phyloP scores from a whole-genome alignment of 2,113 vertebrate species.

The Cacatua alba region DNA sequence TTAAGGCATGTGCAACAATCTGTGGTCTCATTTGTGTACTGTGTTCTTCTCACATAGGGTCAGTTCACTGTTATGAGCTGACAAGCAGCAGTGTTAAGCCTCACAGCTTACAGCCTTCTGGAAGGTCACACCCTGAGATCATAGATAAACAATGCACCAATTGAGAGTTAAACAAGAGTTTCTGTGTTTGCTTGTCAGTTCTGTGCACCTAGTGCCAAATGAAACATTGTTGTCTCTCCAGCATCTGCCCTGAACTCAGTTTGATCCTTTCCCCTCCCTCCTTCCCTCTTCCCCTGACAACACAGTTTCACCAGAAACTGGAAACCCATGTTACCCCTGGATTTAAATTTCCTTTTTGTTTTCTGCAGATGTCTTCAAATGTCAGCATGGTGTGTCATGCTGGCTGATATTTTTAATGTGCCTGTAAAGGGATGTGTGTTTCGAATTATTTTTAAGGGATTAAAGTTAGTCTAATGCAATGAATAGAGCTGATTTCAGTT shows the following conservation, averaged over 20 bases:
- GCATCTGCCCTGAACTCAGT: constrained; percentile 43
- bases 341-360: not conserved
- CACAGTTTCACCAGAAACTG: not conserved
- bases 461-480: not conserved
- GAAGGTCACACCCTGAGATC: not conserved
- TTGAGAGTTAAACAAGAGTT: constrained; percentile 38
- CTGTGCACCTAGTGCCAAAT: constrained; percentile 30
- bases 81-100: not conserved
- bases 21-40: not conserved
- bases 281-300: not conserved
- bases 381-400: not conserved
- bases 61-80: not conserved
- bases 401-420: not conserved
- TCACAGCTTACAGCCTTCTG: not conserved
- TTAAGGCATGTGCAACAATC: not conserved
- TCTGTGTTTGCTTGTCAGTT: constrained; percentile 21
- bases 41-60: not conserved
- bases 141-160: not conserved
- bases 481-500: constrained; percentile 1
- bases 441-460: not conserved
- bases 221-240: constrained; percentile 29
- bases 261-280: not conserved
- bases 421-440: not conserved
- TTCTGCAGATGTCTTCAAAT: constrained; percentile 4
- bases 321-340: not conserved